Evolutionary conservation across 2,888 invertebrate genomes (phyloP).

Genomic region (Ochropacha duplaris): DNA sequence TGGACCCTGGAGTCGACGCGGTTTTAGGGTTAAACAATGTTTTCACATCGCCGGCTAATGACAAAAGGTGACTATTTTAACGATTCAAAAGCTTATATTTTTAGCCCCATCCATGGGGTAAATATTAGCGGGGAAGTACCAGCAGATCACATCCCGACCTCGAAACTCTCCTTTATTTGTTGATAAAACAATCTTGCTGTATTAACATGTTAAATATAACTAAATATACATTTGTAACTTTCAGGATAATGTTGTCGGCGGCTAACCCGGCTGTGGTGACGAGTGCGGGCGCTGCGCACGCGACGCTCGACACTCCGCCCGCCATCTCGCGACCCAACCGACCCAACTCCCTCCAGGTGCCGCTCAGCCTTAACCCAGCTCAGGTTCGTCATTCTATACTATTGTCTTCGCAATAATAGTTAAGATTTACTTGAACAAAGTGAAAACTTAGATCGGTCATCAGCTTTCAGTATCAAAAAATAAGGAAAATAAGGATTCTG

Average conservation of each 20-base stretch:
- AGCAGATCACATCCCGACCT: background rate
- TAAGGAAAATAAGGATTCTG: too few species aligned
- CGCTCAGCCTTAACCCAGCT: conserved; percentile 79
- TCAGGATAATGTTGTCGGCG: conserved; percentile 79
- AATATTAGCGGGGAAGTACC: background rate
- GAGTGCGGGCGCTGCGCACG: conserved; percentile 35
- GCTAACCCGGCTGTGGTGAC: conserved; percentile 73
- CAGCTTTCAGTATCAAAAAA: too few species aligned
- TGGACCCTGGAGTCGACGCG: conserved; percentile 67
- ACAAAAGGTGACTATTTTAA: conserved; percentile 66
- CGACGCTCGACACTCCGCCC: conserved; percentile 63
- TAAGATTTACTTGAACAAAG: too few species aligned
- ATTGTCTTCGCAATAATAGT: background rate
- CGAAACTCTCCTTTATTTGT: too few species aligned
- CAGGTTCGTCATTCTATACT: conserved; percentile 56
- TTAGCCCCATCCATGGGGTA: too few species aligned
- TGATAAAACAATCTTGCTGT: too few species aligned
- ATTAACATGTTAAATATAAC: too few species aligned
- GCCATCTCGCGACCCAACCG: conserved; percentile 81
- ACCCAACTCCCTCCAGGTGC: conserved; percentile 88
- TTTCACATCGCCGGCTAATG: conserved; percentile 72
- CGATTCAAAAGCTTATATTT: background rate
- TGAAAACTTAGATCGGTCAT: too few species aligned
- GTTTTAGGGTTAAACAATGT: conserved; percentile 71
- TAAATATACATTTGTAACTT: conserved; percentile 19